Percentiles rank a stretch among this genome's conserved stretches.
Evolutionary conservation across 30 jellyfish, hydroid and myxozoan genomes (phyloP).

Genomic region (Catostylus mosaicus): DNA sequence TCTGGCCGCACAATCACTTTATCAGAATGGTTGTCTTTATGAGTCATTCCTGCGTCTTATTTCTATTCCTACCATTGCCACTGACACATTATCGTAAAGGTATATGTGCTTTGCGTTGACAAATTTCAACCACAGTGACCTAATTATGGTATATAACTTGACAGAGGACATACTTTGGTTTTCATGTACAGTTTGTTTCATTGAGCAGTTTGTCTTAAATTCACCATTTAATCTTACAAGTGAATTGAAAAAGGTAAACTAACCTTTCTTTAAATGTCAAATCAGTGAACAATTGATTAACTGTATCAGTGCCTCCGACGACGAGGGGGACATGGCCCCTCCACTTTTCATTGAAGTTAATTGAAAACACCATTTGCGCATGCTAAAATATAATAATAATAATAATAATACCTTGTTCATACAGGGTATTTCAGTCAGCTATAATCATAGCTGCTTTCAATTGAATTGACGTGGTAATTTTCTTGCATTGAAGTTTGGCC

Average conservation of each 20-base stretch:
- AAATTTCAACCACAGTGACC: not conserved
- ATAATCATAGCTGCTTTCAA: too few species aligned
- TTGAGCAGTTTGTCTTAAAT: not conserved
- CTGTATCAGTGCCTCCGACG: not conserved
- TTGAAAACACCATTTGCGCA: too few species aligned
- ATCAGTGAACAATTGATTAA: too few species aligned
- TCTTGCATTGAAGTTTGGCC: too few species aligned
- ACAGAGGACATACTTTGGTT: not conserved
- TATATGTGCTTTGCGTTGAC: not conserved
- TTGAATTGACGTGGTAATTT: too few species aligned
- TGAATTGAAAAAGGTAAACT: not conserved
- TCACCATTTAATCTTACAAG: not conserved
- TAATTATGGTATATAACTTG: not conserved
- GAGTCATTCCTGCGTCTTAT: not conserved
- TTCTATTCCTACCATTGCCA: not conserved
- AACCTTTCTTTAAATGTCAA: not conserved
- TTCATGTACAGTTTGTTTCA: not conserved
- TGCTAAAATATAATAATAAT: too few species aligned
- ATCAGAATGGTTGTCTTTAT: not conserved
- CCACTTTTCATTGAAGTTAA: not conserved
- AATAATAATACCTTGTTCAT: too few species aligned
- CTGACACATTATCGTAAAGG: not conserved
- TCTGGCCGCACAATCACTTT: not conserved
- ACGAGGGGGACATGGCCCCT: not conserved
- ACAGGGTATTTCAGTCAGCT: too few species aligned